These are phyloP conservation scores for Lacerta bilineata DNA, from an alignment of 2,797 vertebrate species.

Conservation along the genomic window DNA sequence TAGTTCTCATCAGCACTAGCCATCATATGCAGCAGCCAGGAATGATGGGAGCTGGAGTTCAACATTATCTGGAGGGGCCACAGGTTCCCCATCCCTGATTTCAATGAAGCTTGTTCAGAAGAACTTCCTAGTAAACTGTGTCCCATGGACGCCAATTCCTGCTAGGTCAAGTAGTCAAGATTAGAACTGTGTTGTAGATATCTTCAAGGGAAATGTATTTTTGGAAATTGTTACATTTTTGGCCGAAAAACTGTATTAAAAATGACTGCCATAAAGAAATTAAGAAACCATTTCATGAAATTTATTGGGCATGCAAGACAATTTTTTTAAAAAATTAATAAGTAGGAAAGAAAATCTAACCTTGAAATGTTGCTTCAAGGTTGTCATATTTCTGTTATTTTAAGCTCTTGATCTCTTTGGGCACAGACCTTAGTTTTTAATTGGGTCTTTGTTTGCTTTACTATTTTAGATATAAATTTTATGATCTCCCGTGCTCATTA, in stretches of 20 bases:
- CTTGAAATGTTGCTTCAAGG: background rate
- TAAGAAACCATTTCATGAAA: background rate
- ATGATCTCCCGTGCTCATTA: slow-evolving; percentile 82
- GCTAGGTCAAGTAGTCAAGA: background rate
- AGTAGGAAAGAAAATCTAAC: slow-evolving; percentile 4
- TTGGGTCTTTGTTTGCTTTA: background rate
- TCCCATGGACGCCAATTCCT: background rate
- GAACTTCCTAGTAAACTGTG: background rate
- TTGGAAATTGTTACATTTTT: background rate
- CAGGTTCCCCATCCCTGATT: background rate
- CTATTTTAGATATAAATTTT: slow-evolving; percentile 84
- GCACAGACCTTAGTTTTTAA: background rate
- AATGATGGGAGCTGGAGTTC: too few species aligned
- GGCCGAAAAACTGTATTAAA: background rate
- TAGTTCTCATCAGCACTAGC: too few species aligned
- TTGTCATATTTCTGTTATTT: background rate
- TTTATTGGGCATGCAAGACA: background rate
- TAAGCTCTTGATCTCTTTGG: background rate
- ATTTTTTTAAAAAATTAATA: background rate
- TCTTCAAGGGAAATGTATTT: background rate
- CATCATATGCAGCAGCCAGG: too few species aligned
- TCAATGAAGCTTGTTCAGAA: background rate
- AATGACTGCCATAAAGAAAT: background rate
- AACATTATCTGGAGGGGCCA: background rate
- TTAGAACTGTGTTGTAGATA: background rate